Conservation (phyloP, 2,113 vertebrate genomes). For the Sigmodon hispidus region DNA sequence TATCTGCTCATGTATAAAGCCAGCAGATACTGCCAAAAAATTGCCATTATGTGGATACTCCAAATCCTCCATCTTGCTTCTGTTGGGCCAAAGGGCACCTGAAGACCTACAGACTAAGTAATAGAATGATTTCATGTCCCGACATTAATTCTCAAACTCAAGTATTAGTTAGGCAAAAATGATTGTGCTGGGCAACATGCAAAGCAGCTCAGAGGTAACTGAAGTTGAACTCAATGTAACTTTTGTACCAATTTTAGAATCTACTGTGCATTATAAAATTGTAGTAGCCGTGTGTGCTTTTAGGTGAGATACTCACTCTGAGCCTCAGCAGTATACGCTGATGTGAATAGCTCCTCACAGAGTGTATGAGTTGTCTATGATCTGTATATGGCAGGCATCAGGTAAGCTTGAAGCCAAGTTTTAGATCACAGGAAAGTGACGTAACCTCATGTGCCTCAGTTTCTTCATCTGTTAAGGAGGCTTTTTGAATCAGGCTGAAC, state of each 20-base stretch:
- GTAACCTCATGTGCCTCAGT: background rate
- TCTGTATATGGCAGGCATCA: background rate
- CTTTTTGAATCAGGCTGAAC: background rate
- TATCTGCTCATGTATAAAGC: background rate
- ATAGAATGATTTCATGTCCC: background rate
- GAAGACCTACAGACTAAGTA: background rate
- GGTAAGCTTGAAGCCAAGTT: background rate
- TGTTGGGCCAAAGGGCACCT: background rate
- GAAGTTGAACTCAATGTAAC: background rate
- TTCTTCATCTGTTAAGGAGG: background rate
- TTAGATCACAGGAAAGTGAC: background rate
- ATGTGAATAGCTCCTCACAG: background rate
- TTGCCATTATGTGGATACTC: background rate
- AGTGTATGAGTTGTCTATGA: background rate
- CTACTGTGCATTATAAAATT: background rate
- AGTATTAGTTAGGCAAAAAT: background rate
- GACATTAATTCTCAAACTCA: background rate
- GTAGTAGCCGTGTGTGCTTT: slow-evolving; percentile 10
- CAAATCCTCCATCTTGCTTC: background rate
- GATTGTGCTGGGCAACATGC: too few relatives aligned
- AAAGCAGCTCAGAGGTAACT: background rate
- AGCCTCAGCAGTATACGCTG: background rate
- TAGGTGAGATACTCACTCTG: background rate
- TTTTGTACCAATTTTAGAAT: slow-evolving; percentile 6
- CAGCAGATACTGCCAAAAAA: background rate